Evolutionary conservation across 2,113 vertebrate species (phyloP).

Genomic region (Panthera uncia): DNA sequence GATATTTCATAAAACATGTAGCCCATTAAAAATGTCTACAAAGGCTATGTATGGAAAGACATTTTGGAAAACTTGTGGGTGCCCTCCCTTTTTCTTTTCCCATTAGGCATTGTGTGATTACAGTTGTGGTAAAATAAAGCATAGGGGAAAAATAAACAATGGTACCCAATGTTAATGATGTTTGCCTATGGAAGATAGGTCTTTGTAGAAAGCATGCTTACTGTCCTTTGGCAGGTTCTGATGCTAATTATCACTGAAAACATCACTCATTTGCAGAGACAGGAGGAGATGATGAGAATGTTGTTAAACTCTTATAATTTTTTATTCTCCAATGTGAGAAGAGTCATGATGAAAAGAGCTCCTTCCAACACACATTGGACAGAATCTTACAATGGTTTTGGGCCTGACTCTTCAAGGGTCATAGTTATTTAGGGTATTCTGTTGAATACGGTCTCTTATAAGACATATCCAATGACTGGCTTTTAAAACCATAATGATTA

Average conservation of each 20-base stretch:
- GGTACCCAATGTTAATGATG: neutral
- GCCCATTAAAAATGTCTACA: neutral
- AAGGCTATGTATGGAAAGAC: neutral
- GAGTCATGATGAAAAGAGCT: neutral
- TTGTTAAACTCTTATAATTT: neutral
- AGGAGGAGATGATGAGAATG: neutral
- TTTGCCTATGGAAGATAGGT: neutral
- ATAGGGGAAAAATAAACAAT: neutral
- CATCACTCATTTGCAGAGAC: neutral
- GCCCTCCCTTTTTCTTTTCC: neutral
- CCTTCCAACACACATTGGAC: neutral
- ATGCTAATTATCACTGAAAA: neutral
- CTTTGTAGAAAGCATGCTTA: neutral
- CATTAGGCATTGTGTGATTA: neutral
- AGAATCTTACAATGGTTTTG: neutral
- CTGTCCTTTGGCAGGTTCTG: neutral
- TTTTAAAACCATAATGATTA: conserved; percentile 40
- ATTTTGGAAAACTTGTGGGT: neutral
- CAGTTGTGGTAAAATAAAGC: neutral
- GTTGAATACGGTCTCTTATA: neutral
- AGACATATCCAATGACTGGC: neutral
- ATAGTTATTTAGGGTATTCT: neutral
- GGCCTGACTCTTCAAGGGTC: neutral
- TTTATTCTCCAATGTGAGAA: neutral
- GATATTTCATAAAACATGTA: neutral